These are phyloP conservation scores for Electrona antarctica DNA, from an alignment of 2,113 vertebrate species.

Conservation along the genomic window DNA sequence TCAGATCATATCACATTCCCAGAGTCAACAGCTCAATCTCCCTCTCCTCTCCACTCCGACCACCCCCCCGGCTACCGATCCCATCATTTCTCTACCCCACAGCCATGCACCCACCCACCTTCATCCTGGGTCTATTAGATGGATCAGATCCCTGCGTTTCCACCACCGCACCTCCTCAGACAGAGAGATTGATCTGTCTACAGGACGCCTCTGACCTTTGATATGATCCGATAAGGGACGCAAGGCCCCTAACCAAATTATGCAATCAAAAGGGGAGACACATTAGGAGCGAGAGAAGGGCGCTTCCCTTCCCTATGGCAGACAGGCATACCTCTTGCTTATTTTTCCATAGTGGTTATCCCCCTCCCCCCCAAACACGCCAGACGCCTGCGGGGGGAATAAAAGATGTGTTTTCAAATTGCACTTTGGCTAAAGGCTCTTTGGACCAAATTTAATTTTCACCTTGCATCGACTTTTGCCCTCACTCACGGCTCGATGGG, in stretches of 20 bases:
- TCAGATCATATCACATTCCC: constrained; percentile 78
- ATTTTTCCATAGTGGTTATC: constrained; percentile 55
- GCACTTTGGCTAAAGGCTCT: constrained; percentile 96
- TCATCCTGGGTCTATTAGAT: constrained; percentile 77
- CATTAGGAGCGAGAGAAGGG: constrained; percentile 79
- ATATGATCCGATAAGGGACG: constrained; percentile 86
- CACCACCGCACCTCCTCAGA: constrained; percentile 83
- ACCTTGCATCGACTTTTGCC: constrained; percentile 92
- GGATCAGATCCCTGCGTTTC: constrained; percentile 68
- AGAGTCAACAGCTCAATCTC: constrained; percentile 78
- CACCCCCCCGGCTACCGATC: constrained; percentile 76
- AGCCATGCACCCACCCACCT: constrained; percentile 64
- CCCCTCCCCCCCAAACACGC: constrained; percentile 60
- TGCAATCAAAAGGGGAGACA: constrained; percentile 84
- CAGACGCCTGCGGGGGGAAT: constrained; percentile 84
- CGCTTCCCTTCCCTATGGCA: constrained; percentile 49
- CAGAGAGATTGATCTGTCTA: constrained; percentile 78
- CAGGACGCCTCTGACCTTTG: constrained; percentile 87
- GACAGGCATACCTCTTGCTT: constrained; percentile 38
- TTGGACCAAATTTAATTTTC: constrained; percentile 96
- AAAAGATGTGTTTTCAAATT: constrained; percentile 92
- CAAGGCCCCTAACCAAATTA: constrained; percentile 87
- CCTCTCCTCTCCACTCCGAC: constrained; percentile 62
- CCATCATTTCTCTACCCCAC: constrained; percentile 77
- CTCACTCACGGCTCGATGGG: constrained; percentile 83